Evolutionary conservation across 2,113 vertebrate genomes (phyloP).

Genomic region (Meleagris gallopavo): DNA sequence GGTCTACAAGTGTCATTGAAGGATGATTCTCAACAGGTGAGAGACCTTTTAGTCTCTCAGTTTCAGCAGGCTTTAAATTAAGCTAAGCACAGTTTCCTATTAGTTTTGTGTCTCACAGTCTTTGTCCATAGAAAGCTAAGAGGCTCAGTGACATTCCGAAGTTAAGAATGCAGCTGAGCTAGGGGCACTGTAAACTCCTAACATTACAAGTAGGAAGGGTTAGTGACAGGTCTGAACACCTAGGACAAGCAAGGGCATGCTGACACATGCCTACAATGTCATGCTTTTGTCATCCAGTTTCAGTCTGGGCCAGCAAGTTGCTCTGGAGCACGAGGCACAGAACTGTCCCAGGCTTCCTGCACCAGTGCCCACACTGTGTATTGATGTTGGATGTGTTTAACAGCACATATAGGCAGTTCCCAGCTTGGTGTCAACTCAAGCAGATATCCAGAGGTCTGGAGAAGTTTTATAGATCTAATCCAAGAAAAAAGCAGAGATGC

Average conservation of each 20-base stretch:
- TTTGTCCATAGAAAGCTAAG: background rate
- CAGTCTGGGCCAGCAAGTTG: accelerated
- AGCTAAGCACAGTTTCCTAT: background rate
- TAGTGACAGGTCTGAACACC: background rate
- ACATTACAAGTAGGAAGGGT: background rate
- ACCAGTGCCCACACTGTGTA: accelerated
- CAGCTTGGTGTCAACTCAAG: background rate
- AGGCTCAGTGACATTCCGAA: background rate
- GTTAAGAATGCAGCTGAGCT: background rate
- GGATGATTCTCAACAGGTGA: background rate
- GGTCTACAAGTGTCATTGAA: background rate
- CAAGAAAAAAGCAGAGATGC: background rate
- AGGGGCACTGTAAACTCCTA: background rate
- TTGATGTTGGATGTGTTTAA: background rate
- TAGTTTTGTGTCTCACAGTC: background rate
- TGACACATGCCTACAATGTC: background rate
- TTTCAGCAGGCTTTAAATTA: background rate
- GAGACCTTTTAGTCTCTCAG: background rate
- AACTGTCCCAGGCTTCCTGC: background rate
- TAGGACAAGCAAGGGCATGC: background rate
- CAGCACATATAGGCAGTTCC: background rate
- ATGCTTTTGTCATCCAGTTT: background rate
- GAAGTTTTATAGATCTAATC: background rate
- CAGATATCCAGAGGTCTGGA: background rate
- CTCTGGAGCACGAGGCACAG: background rate